Evolutionary conservation across 1,140 invertebrate species (phyloP).

Genomic region (Papilio xuthus): DNA sequence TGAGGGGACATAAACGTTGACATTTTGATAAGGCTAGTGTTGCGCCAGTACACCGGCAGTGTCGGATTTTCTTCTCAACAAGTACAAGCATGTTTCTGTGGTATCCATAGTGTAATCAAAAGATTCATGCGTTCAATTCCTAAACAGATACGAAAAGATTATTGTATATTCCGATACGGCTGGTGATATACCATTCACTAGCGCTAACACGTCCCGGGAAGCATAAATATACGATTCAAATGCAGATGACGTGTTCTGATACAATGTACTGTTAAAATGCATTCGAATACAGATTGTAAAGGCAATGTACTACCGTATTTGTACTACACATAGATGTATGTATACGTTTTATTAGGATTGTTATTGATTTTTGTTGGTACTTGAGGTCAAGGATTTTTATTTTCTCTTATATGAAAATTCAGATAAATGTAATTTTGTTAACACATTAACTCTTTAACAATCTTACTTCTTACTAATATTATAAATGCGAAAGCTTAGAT

Average conservation of each 20-base stretch:
- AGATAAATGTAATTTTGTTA: too few species aligned
- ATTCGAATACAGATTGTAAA: background rate
- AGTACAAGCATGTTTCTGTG: background rate
- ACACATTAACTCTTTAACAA: too few species aligned
- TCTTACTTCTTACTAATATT: too few species aligned
- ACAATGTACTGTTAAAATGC: background rate
- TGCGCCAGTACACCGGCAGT: too few species aligned
- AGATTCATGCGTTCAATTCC: background rate
- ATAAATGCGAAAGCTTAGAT: too few species aligned
- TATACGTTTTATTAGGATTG: background rate
- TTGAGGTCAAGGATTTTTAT: too few species aligned
- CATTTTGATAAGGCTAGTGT: too few species aligned
- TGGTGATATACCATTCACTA: conserved; percentile 19
- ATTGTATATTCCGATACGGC: background rate
- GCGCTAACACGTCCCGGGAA: conserved; percentile 21
- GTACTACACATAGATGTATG: background rate
- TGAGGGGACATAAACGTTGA: too few species aligned
- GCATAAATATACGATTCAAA: conserved; percentile 33
- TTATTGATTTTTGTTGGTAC: background rate
- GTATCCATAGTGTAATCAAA: conserved; percentile 3
- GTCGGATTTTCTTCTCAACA: too few species aligned
- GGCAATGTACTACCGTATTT: conserved; percentile 4
- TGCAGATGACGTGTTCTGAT: conserved; percentile 23
- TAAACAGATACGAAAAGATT: conserved; percentile 3
- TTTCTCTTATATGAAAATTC: too few species aligned